Base-by-base conservation (phyloP, 2,113 vertebrate species). In the Peromyscus maniculatus region DNA sequence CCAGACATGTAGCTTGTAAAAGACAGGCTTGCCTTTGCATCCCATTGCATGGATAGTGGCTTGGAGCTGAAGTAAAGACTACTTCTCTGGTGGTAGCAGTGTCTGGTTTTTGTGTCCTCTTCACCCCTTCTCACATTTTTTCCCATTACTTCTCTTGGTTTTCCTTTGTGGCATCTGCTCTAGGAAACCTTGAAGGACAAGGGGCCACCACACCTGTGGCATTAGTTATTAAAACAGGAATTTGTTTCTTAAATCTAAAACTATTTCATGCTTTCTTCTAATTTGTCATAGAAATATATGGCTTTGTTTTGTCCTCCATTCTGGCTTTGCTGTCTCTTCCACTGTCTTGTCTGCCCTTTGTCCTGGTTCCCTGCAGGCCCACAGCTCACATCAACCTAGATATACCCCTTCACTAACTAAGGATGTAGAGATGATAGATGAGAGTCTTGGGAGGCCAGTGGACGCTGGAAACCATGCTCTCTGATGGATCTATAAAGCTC, bases 341-440 rank as follows among this genome's bases (percentile, higher is more conserved):
- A 24, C 22, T 10, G 7, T 33, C 11, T 8, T 1, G 12, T 24
- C 72, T 28, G 24, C 16, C 22, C 71, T 31, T 24, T 64, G 2
- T 5, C 36, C 28, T 11, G 0, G 39, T 19, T 43, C n/a, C 55
- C 79, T 0, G 0, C 66, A 69, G 64, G 19, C 6, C 5, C 69
- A 17, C 49, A 49, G n/a, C 49, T 69, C 16, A 16, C 6, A 22
- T 57, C 16, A 77, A 92, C 12, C 11, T n/a, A 33, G 55, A 28
- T 36, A 46, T 26, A 17, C 17, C 31, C 31, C n/a, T 43, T 49
- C 0, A 1, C 31, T 43, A 28, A 3, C 33, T 36, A 26, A 19
- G 15, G 28, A 17, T 46, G 31, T 7, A 7, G 36, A 46, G 15
- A 59, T 0, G 4, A 43, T 22, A 55, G 49, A 28, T 9, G 10